Conservation (phyloP, 2,113 vertebrate genomes). For the Myotis yumanensis region DNA sequence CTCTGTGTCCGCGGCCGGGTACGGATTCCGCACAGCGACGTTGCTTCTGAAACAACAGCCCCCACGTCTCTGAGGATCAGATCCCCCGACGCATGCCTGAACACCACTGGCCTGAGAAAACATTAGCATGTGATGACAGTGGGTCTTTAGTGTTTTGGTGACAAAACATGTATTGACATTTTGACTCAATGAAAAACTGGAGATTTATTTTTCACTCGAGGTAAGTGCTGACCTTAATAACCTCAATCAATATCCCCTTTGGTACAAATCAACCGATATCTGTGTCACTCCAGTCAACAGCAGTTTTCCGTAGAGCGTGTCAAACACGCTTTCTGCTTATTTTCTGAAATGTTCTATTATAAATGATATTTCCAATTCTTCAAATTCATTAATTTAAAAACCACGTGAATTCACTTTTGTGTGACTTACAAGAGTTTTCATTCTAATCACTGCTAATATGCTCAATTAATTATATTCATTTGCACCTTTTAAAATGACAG, state of each 20-base stretch:
- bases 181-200: constrained; percentile 41
- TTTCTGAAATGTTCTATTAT: neutral
- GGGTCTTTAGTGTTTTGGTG: neutral
- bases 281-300: neutral
- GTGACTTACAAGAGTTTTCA: constrained; percentile 33
- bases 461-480: constrained; percentile 30
- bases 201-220: constrained; percentile 54
- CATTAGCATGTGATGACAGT: neutral
- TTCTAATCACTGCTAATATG: constrained; percentile 40
- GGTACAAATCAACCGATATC: neutral
- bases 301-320: neutral
- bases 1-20: neutral
- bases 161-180: constrained; percentile 8
- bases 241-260: neutral
- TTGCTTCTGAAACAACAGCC: neutral
- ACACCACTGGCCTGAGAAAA: neutral
- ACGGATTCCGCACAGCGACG: neutral
- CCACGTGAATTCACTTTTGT: neutral
- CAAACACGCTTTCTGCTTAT: neutral
- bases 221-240: constrained; percentile 50
- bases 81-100: neutral
- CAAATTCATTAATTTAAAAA: neutral
- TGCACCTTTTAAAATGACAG: constrained; percentile 36
- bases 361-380: neutral
- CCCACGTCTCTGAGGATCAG: neutral